These are phyloP conservation scores for Lysandra bellargus DNA, from an alignment of 2,888 invertebrate species.

Conservation along the genomic window DNA sequence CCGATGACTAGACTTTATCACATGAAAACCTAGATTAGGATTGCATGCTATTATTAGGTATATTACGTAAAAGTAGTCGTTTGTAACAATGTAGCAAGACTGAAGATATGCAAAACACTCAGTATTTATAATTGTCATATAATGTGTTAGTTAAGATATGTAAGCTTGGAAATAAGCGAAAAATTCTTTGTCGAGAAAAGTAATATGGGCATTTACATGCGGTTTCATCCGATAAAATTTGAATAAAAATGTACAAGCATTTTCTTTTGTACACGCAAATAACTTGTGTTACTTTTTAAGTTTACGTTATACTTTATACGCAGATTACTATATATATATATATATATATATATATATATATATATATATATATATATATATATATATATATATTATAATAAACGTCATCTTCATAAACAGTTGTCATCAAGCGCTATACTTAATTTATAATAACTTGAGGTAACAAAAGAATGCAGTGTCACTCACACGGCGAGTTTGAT, in stretches of 20 bases:
- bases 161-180: not conserved
- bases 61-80: constrained; percentile 7
- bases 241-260: constrained; percentile 10
- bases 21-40: not conserved
- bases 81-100: constrained; percentile 29
- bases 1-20: not conserved
- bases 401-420: not conserved
- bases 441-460: not conserved
- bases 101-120: constrained; percentile 25
- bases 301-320: not conserved
- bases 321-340: not conserved
- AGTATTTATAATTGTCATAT: constrained; percentile 25
- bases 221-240: constrained; percentile 16
- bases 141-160: constrained; percentile 24
- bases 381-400: not conserved
- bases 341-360: too few relatives aligned
- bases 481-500: too few relatives aligned
- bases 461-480: not conserved
- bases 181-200: constrained; percentile 24
- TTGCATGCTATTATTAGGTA: constrained; percentile 15
- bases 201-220: not conserved
- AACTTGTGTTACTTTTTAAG: not conserved
- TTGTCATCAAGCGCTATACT: not conserved
- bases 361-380: too few relatives aligned
- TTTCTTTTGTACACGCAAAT: constrained; percentile 14